Evolutionary conservation across 2,797 vertebrate species (phyloP).

Genomic region (Kryptopterus vitreolus): DNA sequence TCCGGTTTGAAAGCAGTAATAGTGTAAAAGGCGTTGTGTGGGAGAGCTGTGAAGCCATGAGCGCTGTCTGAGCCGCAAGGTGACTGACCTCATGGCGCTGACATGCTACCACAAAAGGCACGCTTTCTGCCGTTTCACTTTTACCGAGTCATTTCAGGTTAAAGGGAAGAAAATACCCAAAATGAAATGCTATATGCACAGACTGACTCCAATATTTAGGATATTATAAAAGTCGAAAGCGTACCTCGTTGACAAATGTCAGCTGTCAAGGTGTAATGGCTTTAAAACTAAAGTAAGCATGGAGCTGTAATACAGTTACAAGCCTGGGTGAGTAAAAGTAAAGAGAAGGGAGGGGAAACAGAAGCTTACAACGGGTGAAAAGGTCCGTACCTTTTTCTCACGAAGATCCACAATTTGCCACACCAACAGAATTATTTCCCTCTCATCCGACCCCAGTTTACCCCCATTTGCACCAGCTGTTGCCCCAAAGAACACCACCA

Average conservation of each 20-base stretch:
- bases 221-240: constrained; percentile 51
- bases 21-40: constrained; percentile 34
- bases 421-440: constrained; percentile 99
- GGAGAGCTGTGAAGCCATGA: constrained; percentile 62
- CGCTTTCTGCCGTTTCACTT: constrained; percentile 53
- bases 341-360: constrained; percentile 33
- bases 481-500: constrained; percentile 99
- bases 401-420: constrained; percentile 99
- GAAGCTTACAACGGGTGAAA: constrained; percentile 72
- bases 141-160: neutral
- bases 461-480: constrained; percentile 97
- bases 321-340: constrained; percentile 4
- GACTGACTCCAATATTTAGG: too few species aligned
- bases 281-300: constrained; percentile 21
- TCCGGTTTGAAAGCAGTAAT: neutral
- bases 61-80: constrained; percentile 61
- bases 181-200: neutral
- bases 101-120: constrained; percentile 73
- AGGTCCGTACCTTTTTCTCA: constrained; percentile 93
- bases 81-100: constrained; percentile 61
- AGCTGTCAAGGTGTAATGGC: constrained; percentile 60
- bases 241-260: constrained; percentile 72
- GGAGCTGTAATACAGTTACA: constrained; percentile 5
- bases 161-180: neutral
- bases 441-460: constrained; percentile 99